Base-by-base conservation (phyloP, 1,140 invertebrate genomes). In the Paraescarpia echinospica region DNA sequence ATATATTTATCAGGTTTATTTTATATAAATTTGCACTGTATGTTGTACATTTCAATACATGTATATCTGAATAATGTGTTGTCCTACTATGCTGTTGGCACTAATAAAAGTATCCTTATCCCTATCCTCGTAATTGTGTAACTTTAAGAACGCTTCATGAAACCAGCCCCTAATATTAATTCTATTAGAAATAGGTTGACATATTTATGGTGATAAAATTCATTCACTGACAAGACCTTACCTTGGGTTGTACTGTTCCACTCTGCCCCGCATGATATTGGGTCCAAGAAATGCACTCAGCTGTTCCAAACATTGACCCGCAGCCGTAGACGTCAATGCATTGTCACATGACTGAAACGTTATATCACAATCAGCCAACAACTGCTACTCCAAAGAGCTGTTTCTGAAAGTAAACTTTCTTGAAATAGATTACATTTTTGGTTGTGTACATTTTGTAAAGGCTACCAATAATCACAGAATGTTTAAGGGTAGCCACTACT, bases 211-310 rank as follows among this genome's bases (percentile, higher is more conserved):
- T n/a, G n/a, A n/a, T n/a, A n/a, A n/a, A n/a, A n/a, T n/a, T n/a
- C n/a, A n/a, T n/a, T n/a, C n/a, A n/a, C n/a, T 51, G 18, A 51
- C 48, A 51, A 1, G 8, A 18, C 48, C 48, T 51, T 93, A 96
- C 96, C 94, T 95, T 51, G 96, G 96, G 94, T 97, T 96, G 94
- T 96, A 96, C 90, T 96, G 96, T 94, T 97, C 96, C 27, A 97
- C 96, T 93, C 97, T 95, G 4, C 96, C 96, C 91, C 96, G 94
- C 8, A 97, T 94, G 91, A 97, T 97, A 89, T 95, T 96, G 33
- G 96, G 96, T 2, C 97, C 97, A 34, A 97, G 94, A 88, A 96
- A 95, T n/a, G 94, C 94, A 90, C 95, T 95, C 1, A 97, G 94
- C 90, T 96, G 95, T 92, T 95, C 95, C 35, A 97, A 93, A 94